Evolutionary conservation across 1,140 invertebrate species (phyloP).

Genomic region (Drosophila hydei): DNA sequence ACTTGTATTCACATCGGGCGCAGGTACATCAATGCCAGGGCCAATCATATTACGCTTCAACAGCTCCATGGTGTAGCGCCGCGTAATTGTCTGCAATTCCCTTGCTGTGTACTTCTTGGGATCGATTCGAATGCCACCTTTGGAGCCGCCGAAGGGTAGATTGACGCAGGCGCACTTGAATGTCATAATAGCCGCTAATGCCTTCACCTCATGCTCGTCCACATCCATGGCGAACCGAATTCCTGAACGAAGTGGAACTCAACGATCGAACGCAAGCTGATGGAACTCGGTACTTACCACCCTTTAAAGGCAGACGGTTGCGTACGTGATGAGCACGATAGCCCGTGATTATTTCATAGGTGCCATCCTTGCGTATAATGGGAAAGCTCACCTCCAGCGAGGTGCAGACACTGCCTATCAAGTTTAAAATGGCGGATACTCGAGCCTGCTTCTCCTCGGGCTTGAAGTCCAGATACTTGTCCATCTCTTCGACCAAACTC

Average conservation of each 20-base stretch:
- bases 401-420: slow-evolving; percentile 90
- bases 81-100: slow-evolving; percentile 94
- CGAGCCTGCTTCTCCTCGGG: slow-evolving; percentile 87
- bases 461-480: slow-evolving; percentile 85
- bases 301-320: slow-evolving; percentile 92
- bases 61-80: slow-evolving; percentile 93
- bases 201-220: slow-evolving; percentile 91
- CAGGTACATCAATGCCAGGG: slow-evolving; percentile 93
- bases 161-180: slow-evolving; percentile 92
- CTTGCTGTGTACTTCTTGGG: slow-evolving; percentile 90
- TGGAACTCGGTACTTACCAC: slow-evolving; percentile 85
- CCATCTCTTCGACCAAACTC: slow-evolving; percentile 87
- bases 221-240: slow-evolving; percentile 91
- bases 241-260: slow-evolving; percentile 84
- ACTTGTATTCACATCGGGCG: slow-evolving; percentile 93
- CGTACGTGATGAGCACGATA: slow-evolving; percentile 93
- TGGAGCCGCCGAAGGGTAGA: slow-evolving; percentile 92
- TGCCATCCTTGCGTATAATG: slow-evolving; percentile 90
- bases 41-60: slow-evolving; percentile 95
- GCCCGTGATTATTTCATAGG: slow-evolving; percentile 91
- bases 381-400: slow-evolving; percentile 92
- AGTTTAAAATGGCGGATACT: slow-evolving; percentile 88
- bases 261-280: background rate
- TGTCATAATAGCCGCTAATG: slow-evolving; percentile 94
- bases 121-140: slow-evolving; percentile 94